phyloP scores from a whole-genome alignment of 2,113 vertebrate species.

The Megatriorchis doriae region DNA sequence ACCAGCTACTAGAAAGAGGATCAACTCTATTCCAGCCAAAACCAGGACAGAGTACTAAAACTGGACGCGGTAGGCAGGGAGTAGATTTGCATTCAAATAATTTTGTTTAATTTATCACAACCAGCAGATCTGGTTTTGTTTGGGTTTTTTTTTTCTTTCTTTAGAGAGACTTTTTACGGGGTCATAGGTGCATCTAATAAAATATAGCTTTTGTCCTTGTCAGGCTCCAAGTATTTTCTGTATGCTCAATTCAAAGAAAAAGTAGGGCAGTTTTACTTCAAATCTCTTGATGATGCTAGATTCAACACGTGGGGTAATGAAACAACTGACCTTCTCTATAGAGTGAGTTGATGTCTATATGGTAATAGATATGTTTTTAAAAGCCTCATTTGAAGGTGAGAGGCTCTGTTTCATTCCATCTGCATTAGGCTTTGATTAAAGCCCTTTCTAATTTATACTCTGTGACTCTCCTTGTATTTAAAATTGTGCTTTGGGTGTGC shows the following conservation, averaged over 20 bases:
- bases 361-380: background rate
- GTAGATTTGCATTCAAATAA: background rate
- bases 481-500: background rate
- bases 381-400: background rate
- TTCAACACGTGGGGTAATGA: background rate
- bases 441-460: background rate
- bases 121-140: background rate
- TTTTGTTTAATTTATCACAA: background rate
- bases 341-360: background rate
- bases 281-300: background rate
- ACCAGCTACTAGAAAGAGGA: too few relatives aligned
- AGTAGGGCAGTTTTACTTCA: background rate
- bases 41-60: background rate
- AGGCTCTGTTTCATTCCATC: background rate
- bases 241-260: background rate
- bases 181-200: background rate
- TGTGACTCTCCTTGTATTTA: background rate
- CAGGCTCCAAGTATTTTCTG: background rate
- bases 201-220: background rate
- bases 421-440: background rate
- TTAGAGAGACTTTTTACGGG: background rate
- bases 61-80: accelerated
- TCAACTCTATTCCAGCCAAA: too few relatives aligned
- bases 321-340: background rate
- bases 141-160: background rate